These are phyloP conservation scores for Aphodius sticticus DNA, from an alignment of 2,888 invertebrate genomes.

Conservation along the genomic window DNA sequence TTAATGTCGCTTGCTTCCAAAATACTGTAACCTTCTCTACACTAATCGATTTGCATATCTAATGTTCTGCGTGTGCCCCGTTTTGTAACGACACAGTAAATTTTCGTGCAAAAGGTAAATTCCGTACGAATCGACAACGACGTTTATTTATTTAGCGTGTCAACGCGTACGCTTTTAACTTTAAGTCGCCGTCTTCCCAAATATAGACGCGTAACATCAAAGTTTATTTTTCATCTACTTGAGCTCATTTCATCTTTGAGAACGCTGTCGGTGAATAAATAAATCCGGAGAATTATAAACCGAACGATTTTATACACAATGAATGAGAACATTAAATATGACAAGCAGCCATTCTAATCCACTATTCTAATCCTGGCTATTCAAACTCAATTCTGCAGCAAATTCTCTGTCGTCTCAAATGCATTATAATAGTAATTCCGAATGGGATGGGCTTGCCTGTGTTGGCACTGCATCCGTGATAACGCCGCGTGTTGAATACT, in stretches of 20 bases:
- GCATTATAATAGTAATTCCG: background rate
- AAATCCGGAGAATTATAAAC: too few relatives aligned
- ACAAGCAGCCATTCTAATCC: background rate
- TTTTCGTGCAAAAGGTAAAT: background rate
- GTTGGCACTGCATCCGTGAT: background rate
- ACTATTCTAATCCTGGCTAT: background rate
- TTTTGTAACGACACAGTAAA: background rate
- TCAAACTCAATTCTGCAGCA: background rate
- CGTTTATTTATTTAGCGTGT: background rate
- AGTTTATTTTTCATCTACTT: background rate
- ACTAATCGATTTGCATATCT: background rate
- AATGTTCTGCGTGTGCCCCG: background rate
- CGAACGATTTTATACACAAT: background rate
- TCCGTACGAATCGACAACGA: background rate
- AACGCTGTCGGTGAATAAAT: too few relatives aligned
- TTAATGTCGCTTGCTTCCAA: background rate
- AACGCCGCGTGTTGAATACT: background rate
- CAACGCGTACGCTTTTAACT: background rate
- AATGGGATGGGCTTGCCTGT: background rate
- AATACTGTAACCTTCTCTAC: background rate
- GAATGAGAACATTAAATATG: background rate
- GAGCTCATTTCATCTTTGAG: background rate
- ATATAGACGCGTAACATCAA: background rate
- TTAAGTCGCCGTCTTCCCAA: background rate
- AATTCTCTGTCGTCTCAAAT: background rate